Base-by-base conservation (phyloP, 2,113 vertebrate genomes). In the Corythornis cristatus region DNA sequence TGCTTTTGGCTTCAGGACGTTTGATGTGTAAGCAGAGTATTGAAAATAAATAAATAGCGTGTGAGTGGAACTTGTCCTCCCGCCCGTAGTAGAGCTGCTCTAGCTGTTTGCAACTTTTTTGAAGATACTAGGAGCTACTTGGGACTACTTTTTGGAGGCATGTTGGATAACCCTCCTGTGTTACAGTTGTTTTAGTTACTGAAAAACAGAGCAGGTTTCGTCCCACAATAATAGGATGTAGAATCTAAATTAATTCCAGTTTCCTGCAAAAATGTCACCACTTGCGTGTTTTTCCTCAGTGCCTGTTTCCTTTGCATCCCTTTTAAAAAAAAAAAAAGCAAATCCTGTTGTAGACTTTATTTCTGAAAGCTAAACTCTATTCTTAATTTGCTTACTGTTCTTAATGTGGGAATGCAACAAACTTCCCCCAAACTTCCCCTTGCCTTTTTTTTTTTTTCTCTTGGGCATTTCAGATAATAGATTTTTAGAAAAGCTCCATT, bases 31-130 rank as follows among this genome's bases (percentile, higher is more conserved):
- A 91, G 88, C 51, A 46, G 46, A 8, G 46, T 66, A 23, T 91
- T 87, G 83, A 86, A 91, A 94, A 93, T 87, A 95, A 96, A 88
- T 88, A 95, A 79, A 80, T 50, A 74, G 65, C 33, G 22, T 85
- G 46, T 54, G 67, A 89, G 89, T 31, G 43, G 76, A 65, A 28
- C 50, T 11, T 4, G 4, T 21, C 3, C 9, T 13, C 12, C 15
- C 8, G 14, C 37, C 9, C 5, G 35, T 18, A 1, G 0, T 25
- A 66, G 71, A 77, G 19, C 42, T 13, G 35, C n/a, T 11, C 8
- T 15, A 7, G 25, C 31, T 65, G 50, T 33, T 82, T 6, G 28
- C 33, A 42, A 56, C 31, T 58, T 86, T 86, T 70, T 33, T 42
- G 37, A 43, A 48, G 37, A 5, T 12, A 15, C 20, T 18, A 22